These are phyloP conservation scores for Hybos culiciformis DNA, from an alignment of 2,888 invertebrate species.

Conservation along the genomic window DNA sequence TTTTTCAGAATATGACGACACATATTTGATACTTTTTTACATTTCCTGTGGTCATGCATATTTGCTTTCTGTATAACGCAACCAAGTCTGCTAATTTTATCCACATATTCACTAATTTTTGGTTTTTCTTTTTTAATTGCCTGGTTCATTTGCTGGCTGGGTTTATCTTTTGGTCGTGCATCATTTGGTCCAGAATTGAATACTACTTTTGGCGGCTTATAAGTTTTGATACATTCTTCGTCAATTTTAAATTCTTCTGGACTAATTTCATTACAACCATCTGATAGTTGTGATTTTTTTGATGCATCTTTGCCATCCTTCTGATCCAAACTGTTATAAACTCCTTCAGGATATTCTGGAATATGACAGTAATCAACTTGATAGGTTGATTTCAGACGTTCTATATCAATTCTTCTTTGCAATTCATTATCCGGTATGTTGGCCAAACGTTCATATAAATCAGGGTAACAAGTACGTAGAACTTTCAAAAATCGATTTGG, in stretches of 20 bases:
- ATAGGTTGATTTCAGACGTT: conserved; percentile 43
- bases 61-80: conserved; percentile 29
- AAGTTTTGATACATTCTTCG: too few species aligned
- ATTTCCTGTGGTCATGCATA: conserved; percentile 26
- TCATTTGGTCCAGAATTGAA: too few species aligned
- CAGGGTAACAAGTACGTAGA: conserved; percentile 38
- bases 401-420: conserved; percentile 38
- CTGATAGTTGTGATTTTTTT: conserved; percentile 18
- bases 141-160: too few species aligned
- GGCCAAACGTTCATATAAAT: conserved; percentile 41
- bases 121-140: too few species aligned
- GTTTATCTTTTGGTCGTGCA: too few species aligned
- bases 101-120: conserved; percentile 31
- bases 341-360: conserved; percentile 28
- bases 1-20: too few species aligned
- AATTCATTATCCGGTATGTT: conserved; percentile 39
- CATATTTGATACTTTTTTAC: too few species aligned
- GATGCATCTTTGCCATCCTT: conserved; percentile 19
- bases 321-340: conserved; percentile 24
- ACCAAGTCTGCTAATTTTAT: conserved; percentile 29
- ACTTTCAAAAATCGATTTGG: conserved; percentile 31
- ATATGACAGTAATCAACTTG: conserved; percentile 40
- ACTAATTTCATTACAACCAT: conserved; percentile 20
- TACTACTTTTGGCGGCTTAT: too few species aligned
- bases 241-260: conserved; percentile 21